Evolutionary conservation across 2,797 vertebrate species (phyloP).

Genomic region (Crenichthys baileyi): DNA sequence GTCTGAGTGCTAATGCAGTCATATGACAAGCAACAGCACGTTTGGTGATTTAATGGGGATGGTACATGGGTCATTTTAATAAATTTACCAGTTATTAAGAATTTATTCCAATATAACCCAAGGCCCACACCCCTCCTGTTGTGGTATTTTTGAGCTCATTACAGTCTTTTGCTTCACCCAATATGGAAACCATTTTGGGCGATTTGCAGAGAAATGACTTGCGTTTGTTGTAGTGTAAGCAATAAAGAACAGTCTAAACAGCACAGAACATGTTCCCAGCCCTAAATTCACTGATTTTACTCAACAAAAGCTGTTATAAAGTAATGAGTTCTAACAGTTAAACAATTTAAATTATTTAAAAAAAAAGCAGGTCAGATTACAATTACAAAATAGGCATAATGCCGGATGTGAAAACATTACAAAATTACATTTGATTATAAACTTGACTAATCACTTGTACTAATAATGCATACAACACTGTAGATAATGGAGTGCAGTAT

Average conservation of each 20-base stretch:
- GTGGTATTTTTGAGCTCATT: slow-evolving; percentile 66
- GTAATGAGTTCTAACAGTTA: slow-evolving; percentile 10
- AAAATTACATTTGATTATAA: background rate
- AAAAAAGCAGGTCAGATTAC: slow-evolving; percentile 21
- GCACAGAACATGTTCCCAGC: slow-evolving; percentile 51
- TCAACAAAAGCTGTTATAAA: slow-evolving; percentile 14
- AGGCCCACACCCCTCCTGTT: slow-evolving; percentile 56
- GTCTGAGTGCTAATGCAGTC: slow-evolving; percentile 22
- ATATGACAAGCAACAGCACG: slow-evolving; percentile 30
- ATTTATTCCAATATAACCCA: slow-evolving; percentile 72
- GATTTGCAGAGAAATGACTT: slow-evolving; percentile 78
- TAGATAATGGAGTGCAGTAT: background rate
- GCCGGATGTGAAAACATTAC: background rate
- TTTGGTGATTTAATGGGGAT: slow-evolving; percentile 68
- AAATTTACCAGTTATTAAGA: slow-evolving; percentile 77
- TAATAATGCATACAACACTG: background rate
- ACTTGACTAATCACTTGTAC: background rate
- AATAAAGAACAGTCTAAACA: slow-evolving; percentile 61
- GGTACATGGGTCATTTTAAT: slow-evolving; percentile 79
- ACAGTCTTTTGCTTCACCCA: slow-evolving; percentile 49
- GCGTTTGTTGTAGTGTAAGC: slow-evolving; percentile 64
- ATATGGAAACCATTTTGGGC: slow-evolving; percentile 65
- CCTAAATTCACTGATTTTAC: slow-evolving; percentile 57
- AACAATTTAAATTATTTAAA: slow-evolving; percentile 18
- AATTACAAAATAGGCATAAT: slow-evolving; percentile 17